Conservation (phyloP, 2,888 invertebrate genomes). For the Coenonympha glycerion region DNA sequence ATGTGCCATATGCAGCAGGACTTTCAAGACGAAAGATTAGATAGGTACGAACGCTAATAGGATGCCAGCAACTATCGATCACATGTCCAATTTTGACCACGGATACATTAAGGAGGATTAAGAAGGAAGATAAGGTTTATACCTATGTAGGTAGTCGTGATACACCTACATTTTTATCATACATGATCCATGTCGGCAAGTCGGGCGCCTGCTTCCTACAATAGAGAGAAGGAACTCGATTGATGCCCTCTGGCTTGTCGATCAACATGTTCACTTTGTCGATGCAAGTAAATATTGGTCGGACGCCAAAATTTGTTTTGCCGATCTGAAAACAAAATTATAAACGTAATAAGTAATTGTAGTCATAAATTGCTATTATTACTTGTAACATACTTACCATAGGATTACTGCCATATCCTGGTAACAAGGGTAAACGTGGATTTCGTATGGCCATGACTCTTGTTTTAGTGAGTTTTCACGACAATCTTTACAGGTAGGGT, state of each 20-base stretch:
- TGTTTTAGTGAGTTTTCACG: not conserved
- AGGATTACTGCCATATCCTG: conserved; percentile 80
- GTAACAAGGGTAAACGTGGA: conserved; percentile 82
- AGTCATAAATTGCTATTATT: too few species aligned
- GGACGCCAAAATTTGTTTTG: conserved; percentile 58
- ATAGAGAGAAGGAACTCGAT: conserved; percentile 80
- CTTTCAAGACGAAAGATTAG: too few species aligned
- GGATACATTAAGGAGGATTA: too few species aligned
- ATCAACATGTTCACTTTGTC: conserved; percentile 64
- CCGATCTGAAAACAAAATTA: conserved; percentile 56
- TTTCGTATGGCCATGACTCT: conserved; percentile 69
- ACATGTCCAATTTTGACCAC: too few species aligned
- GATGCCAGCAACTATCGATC: too few species aligned
- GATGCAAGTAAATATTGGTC: conserved; percentile 58
- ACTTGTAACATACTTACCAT: conserved; percentile 79
- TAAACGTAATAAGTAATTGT: too few species aligned
- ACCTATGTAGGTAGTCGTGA: not conserved
- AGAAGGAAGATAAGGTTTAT: not conserved
- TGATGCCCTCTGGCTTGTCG: conserved; percentile 52
- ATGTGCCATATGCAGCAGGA: too few species aligned
- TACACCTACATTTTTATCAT: conserved; percentile 84
- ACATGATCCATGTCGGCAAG: conserved; percentile 89
- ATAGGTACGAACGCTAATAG: too few species aligned
- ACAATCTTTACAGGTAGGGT: too few species aligned
- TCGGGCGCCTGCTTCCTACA: conserved; percentile 84